Conservation (phyloP, 2,888 invertebrate genomes). For the Lepidonotus clava region DNA sequence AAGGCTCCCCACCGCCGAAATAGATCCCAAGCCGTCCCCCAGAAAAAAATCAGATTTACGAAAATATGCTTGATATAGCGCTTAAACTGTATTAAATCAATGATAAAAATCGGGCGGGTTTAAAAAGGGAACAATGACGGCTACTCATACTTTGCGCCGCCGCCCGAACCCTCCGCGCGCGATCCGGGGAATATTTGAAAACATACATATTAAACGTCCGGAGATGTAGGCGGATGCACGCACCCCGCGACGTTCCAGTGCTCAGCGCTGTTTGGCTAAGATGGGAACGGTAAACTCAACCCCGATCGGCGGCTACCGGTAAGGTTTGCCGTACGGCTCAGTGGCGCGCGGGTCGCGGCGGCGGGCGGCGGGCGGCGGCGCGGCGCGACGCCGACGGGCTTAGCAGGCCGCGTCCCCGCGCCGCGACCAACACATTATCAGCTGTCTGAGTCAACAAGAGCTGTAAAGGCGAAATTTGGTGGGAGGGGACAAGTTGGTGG, state of each 20-base stretch:
- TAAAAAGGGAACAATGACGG: conserved; percentile 4
- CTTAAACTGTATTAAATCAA: too few species aligned
- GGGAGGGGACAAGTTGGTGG: conserved; percentile 28
- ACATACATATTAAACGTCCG: too few species aligned
- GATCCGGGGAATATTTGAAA: too few species aligned
- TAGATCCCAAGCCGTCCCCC: background rate
- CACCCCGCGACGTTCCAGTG: too few species aligned
- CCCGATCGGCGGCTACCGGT: conserved; percentile 27
- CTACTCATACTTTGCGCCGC: background rate
- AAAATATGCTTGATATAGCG: too few species aligned
- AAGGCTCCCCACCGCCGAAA: background rate
- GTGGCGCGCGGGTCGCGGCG: background rate
- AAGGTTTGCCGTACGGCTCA: conserved; percentile 42
- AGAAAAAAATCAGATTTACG: conserved; percentile 1
- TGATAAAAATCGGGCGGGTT: background rate
- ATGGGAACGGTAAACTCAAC: conserved; percentile 24
- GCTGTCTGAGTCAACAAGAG: conserved; percentile 47
- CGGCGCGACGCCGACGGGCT: conserved; percentile 25
- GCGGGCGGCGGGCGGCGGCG: background rate
- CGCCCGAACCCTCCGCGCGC: too few species aligned
- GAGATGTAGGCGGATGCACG: conserved; percentile 9
- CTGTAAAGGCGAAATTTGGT: conserved; percentile 25
- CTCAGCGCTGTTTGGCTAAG: background rate
- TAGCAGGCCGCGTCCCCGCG: conserved; percentile 2
- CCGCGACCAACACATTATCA: conserved; percentile 46